Base-by-base conservation (phyloP, 2,113 vertebrate genomes). In the Nerophis ophidion region DNA sequence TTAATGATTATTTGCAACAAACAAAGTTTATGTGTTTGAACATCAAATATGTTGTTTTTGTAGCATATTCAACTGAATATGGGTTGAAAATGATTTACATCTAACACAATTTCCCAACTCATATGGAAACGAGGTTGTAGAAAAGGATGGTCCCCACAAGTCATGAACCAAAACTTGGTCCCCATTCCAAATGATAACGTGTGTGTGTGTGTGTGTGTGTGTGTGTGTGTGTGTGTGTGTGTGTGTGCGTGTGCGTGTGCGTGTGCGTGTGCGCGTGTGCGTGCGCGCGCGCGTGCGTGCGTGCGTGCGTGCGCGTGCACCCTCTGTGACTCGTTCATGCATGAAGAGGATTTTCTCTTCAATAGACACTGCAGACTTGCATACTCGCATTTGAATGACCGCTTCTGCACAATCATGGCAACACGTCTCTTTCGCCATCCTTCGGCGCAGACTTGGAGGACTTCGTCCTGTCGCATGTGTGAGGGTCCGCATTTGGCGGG, bases 301-400 rank as follows among this genome's bases (percentile, higher is more conserved):
- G 42, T 62, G 54, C 48, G 51, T 76, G 71, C 47, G 60, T 26
- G 53, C 57, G 70, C 26, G 80, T 70, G 68, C 50, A 61, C 6
- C 49, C 66, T 71, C 73, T 79, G 60, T 74, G 78, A 79, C 68
- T 86, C 83, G 85, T 72, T 78, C 84, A 84, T 84, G 86, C 84
- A 66, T 87, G 87, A 75, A 84, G 78, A 84, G 75, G 81, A 86
- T 83, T 80, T 84, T 83, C 81, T 77, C 72, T 83, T 85, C 81
- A 85, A 75, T 77, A 73, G 70, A 71, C 84, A 79, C 77, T 66
- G 62, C 74, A 79, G 65, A 79, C 84, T 86, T 86, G 84, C 86
- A 89, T 80, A 82, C 86, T 78, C 84, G 83, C 85, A 87, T 89
- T 80, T 83, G 87, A 89, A 90, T 88, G 83, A 77, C 71, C 70